Percentiles rank a stretch among this genome's conserved stretches.
These are phyloP conservation scores for Chorisops tibialis DNA, from an alignment of 2,888 invertebrate species.

Conservation along the genomic window DNA sequence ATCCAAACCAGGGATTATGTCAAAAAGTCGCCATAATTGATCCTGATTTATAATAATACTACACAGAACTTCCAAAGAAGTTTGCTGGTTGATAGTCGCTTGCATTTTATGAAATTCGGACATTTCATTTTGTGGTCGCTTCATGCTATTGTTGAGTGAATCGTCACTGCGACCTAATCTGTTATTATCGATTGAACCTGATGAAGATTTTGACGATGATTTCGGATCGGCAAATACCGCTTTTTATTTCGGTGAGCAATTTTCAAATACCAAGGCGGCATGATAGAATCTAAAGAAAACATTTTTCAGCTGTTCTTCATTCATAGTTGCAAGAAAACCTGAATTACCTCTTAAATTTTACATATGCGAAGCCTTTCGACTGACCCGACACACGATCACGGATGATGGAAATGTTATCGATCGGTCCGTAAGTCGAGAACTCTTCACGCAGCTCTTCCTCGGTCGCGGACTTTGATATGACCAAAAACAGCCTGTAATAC, in stretches of 20 bases:
- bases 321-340: conserved; percentile 41
- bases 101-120: conserved; percentile 47
- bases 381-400: conserved; percentile 74
- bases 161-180: conserved; percentile 24
- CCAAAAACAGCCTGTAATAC: conserved; percentile 77
- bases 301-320: not conserved
- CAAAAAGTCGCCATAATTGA: conserved; percentile 80
- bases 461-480: conserved; percentile 70
- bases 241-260: conserved; percentile 77
- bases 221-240: conserved; percentile 88
- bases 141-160: not conserved
- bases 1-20: conserved; percentile 76
- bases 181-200: conserved; percentile 37
- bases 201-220: conserved; percentile 45
- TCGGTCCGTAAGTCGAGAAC: conserved; percentile 78
- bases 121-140: conserved; percentile 40
- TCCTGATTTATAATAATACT: conserved; percentile 66
- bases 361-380: conserved; percentile 83
- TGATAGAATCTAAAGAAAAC: conserved; percentile 63
- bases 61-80: conserved; percentile 68
- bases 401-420: conserved; percentile 71
- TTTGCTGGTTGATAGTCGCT: conserved; percentile 50
- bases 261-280: conserved; percentile 83
- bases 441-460: conserved; percentile 72
- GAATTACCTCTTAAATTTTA: conserved; percentile 65